Conservation (phyloP, 2,113 vertebrate genomes). For the Sinocyclocheilus rhinocerous region DNA sequence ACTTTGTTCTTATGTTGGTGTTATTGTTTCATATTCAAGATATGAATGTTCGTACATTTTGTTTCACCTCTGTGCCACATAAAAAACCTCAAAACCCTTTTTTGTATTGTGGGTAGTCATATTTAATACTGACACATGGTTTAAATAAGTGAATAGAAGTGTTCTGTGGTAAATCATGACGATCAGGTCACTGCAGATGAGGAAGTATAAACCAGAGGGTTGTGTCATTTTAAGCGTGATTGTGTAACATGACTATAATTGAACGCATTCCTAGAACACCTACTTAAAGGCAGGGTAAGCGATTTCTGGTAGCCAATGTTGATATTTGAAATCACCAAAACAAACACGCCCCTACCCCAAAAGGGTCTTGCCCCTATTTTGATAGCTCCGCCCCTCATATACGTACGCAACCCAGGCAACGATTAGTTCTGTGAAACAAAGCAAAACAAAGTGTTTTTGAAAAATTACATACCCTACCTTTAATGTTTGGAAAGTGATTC, state of each 20-base stretch:
- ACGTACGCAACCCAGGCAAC: no score
- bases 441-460: no score
- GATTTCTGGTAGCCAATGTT: no score
- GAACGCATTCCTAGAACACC: background rate
- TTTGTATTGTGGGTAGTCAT: background rate
- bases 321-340: no score
- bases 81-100: background rate
- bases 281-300: no score
- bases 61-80: background rate
- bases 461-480: no score
- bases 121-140: background rate
- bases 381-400: no score
- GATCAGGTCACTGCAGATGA: background rate
- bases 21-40: background rate
- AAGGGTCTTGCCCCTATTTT: no score
- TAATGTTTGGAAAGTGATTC: background rate
- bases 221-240: background rate
- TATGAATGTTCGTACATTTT: no score
- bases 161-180: background rate
- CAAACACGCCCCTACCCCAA: no score
- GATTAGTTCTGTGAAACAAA: no score
- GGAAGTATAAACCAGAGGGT: background rate
- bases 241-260: background rate
- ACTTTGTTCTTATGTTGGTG: background rate
- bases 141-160: background rate